Evolutionary conservation across 2,113 vertebrate species (phyloP), one percentile per base, ranked within the genome.

Genomic region (Pelecanoides urinatrix): DNA sequence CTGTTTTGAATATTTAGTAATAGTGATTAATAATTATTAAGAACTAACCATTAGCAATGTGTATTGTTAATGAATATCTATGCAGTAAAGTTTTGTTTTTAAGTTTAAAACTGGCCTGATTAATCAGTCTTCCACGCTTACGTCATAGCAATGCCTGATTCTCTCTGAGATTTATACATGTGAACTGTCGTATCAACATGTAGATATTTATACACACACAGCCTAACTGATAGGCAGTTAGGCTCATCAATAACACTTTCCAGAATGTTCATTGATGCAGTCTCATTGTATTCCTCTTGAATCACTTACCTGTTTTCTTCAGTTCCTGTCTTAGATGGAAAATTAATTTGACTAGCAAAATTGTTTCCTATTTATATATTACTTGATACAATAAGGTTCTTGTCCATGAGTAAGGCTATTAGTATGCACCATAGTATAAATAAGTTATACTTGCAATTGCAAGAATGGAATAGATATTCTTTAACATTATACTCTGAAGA

Each of bases 51-150:
- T 29, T 44, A 68, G 8, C 21, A 84, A 78, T 85, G 62, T 91
- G 74, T 87, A 90, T 75, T 96, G 65, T 85, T 84, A 63, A 36
- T 71, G 10, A 77, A 38, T 91, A 89, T 89, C 40, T 92, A 50
- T 90, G 14, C 70, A 97, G 91, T 97, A 97, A 97, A 96, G 66
- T 71, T 84, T 87, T 91, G 53, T 1, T 96, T 92, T 61, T 81
- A 88, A 90, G 77, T 93, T 92, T 90, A 38, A 94, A 92, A 72
- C 30, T 85, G 77, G 68, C 56, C 76, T 82, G 70, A 58, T 95
- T 65, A 44, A 96, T 96, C 56, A 68, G 32, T 94, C 2, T 8
- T 88, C 45, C 13, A 42, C 29, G 18, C 8, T 86, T 83, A 12
- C 0, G 0, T 44, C 32, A 29, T 1, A 65, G 47, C 20, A 68